These are phyloP conservation scores for Euthynnus affinis DNA, from an alignment of 2,797 vertebrate genomes.

Conservation along the genomic window DNA sequence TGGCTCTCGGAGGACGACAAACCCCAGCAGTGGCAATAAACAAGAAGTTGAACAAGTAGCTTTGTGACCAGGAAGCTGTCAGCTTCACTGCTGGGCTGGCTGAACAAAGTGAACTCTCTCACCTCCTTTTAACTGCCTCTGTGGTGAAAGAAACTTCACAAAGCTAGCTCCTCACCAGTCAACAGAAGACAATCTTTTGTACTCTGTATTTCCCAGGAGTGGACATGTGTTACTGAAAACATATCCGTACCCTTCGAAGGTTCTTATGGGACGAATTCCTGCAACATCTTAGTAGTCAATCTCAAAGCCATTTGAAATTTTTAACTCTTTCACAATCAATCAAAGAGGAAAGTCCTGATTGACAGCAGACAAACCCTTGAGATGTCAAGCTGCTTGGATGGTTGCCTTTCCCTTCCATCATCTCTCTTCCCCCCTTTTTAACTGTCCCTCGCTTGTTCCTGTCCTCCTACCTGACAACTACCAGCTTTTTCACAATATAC, in stretches of 20 bases:
- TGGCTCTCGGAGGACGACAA: slow-evolving; percentile 17
- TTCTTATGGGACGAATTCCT: slow-evolving; percentile 40
- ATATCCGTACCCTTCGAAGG: slow-evolving; percentile 58
- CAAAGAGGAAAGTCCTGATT: slow-evolving; percentile 38
- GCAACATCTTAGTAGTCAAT: slow-evolving; percentile 29
- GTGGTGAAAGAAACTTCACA: slow-evolving; percentile 38
- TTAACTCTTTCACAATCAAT: slow-evolving; percentile 58
- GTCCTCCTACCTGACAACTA: slow-evolving; percentile 25
- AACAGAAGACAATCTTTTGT: slow-evolving; percentile 53
- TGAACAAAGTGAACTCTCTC: slow-evolving; percentile 44
- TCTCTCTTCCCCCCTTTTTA: slow-evolving; percentile 10
- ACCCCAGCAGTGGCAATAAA: neutral
- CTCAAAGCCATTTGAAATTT: slow-evolving; percentile 53
- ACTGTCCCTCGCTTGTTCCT: neutral
- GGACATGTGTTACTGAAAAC: slow-evolving; percentile 56
- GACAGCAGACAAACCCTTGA: slow-evolving; percentile 55
- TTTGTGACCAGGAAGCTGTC: slow-evolving; percentile 22
- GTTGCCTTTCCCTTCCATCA: slow-evolving; percentile 6
- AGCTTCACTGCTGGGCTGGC: slow-evolving; percentile 17
- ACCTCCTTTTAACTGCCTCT: slow-evolving; percentile 27
- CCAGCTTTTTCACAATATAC: slow-evolving; percentile 5
- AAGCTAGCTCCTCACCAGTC: slow-evolving; percentile 14
- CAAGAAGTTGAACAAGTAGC: slow-evolving; percentile 17
- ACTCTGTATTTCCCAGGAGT: slow-evolving; percentile 39
- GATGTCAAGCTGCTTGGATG: slow-evolving; percentile 51